Base-by-base conservation (phyloP, 1,140 invertebrate genomes). In the Coptotermes formosanus region DNA sequence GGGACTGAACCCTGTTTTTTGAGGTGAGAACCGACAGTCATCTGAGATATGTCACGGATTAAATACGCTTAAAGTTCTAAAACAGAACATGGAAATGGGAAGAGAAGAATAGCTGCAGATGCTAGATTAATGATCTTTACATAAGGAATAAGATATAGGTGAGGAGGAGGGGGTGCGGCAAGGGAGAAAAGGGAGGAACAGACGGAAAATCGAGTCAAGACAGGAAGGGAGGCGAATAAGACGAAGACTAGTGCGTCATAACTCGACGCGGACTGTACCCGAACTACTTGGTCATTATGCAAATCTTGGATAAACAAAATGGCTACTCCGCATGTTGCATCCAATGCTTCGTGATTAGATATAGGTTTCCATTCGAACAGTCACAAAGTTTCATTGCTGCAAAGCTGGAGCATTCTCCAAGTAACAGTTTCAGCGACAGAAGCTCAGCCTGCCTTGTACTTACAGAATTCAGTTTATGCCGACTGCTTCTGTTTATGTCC, bases 261-360 rank as follows among this genome's bases (percentile, higher is more conserved):
- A 64, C 64, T 30, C n/a, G 64, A 75, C 25, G 3, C n/a, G 64
- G 64, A 75, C 9, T n/a, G n/a, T 30, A 30, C 64, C 14, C 25
- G 25, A 30, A 75, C 64, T 75, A 75, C 64, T 30, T n/a, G 64
- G 64, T 75, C 64, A 75, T 75, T 75, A 75, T 75, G 64, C 64
- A 75, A 75, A 75, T 75, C 64, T n/a, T 75, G 64, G 64, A 75
- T 75, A 75, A 75, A 75, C 64, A 75, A 75, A 75, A 75, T 75
- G 64, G 64, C 64, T 75, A 75, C 64, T 23, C 9, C 14, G 59
- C 59, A 7, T 64, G 21, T 3, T 64, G 9, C 59, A 16, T 64
- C 59, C 25, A 21, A 16, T 55, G 52, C 52, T 55, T 21, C 52
- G 21, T 12, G 64, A 75, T 75, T 75, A 30, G 64, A 75, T 75